Evolutionary conservation across 2,797 vertebrate species (phyloP).

Genomic region (Phataginus tetradactyla): DNA sequence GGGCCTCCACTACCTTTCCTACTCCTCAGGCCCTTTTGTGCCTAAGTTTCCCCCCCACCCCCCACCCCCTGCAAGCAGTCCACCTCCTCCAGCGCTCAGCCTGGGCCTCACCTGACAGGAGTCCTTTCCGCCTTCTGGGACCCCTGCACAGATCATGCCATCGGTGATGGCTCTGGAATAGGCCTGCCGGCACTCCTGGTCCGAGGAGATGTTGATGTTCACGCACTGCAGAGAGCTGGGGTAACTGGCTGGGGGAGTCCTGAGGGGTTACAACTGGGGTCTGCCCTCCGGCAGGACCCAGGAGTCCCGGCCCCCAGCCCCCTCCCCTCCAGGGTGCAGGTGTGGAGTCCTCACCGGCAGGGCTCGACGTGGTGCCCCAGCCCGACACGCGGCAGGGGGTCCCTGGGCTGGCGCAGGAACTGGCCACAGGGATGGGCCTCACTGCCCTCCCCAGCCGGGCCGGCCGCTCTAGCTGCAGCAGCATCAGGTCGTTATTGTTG

Average conservation of each 20-base stretch:
- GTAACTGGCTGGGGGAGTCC: slow-evolving; percentile 51
- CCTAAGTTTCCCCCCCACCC: not conserved
- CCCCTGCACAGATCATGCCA: slow-evolving; percentile 73
- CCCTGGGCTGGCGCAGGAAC: slow-evolving; percentile 77
- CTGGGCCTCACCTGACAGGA: slow-evolving; percentile 76
- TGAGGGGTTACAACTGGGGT: not conserved
- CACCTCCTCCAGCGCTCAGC: not conserved
- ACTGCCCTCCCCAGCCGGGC: slow-evolving; percentile 75
- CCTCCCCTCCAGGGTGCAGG: no score
- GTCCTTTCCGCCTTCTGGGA: slow-evolving; percentile 63
- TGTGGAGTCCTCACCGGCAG: slow-evolving; percentile 48
- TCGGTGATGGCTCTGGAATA: slow-evolving; percentile 1
- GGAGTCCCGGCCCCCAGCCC: no score
- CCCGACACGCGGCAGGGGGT: slow-evolving; percentile 85
- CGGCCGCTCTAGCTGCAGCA: slow-evolving; percentile 79
- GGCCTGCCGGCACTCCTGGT: not conserved
- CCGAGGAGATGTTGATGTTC: slow-evolving; percentile 14
- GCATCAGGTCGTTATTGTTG: slow-evolving; percentile 85
- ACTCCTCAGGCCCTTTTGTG: not conserved
- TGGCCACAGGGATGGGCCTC: slow-evolving; percentile 79
- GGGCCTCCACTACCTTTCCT: no score
- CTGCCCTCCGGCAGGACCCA: not conserved
- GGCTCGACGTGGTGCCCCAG: slow-evolving; percentile 86
- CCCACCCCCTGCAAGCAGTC: not conserved
- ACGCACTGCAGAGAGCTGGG: slow-evolving; percentile 69